phyloP scores from a whole-genome alignment of 2,888 invertebrate genomes.

The Fragum whitleyi region DNA sequence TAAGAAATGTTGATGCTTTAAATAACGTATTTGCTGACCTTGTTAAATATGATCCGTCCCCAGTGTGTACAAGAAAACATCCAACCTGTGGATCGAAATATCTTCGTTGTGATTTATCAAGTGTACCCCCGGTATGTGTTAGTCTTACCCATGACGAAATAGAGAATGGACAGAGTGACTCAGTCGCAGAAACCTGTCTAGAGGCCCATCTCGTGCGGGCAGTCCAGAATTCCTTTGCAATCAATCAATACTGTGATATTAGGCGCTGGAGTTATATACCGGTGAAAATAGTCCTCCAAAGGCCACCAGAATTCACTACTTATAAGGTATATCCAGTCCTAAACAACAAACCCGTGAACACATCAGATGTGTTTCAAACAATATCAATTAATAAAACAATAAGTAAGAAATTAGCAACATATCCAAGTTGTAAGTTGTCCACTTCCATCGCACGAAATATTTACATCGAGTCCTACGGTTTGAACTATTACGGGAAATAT shows the following conservation, averaged over 20 bases:
- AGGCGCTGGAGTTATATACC: conserved; percentile 63
- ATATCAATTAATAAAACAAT: conserved; percentile 50
- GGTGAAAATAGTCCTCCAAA: conserved; percentile 56
- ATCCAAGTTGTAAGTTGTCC: conserved; percentile 58
- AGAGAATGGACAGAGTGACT: conserved; percentile 11
- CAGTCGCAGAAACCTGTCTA: conserved; percentile 48
- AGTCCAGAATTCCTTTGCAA: conserved; percentile 61
- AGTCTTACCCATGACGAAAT: conserved; percentile 60
- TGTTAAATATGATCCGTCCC: conserved; percentile 59
- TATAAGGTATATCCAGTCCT: conserved; percentile 61
- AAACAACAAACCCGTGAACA: conserved; percentile 53
- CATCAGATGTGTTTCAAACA: conserved; percentile 57
- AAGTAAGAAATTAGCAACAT: conserved; percentile 46
- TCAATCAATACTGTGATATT: conserved; percentile 63
- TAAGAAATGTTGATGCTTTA: conserved; percentile 61
- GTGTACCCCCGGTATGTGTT: conserved; percentile 54
- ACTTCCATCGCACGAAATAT: conserved; percentile 59
- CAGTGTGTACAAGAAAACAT: conserved; percentile 49
- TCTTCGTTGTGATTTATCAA: conserved; percentile 50
- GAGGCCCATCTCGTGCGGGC: conserved; percentile 53
- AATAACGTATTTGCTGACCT: conserved; percentile 62
- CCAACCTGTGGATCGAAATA: conserved; percentile 62
- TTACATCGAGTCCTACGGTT: conserved; percentile 61
- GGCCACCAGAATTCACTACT: conserved; percentile 60
- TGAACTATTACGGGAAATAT: conserved; percentile 66